Evolutionary conservation across 2,797 vertebrate genomes (phyloP), one percentile per base, ranked within the genome.

Genomic region (Clarias platycephalus): DNA sequence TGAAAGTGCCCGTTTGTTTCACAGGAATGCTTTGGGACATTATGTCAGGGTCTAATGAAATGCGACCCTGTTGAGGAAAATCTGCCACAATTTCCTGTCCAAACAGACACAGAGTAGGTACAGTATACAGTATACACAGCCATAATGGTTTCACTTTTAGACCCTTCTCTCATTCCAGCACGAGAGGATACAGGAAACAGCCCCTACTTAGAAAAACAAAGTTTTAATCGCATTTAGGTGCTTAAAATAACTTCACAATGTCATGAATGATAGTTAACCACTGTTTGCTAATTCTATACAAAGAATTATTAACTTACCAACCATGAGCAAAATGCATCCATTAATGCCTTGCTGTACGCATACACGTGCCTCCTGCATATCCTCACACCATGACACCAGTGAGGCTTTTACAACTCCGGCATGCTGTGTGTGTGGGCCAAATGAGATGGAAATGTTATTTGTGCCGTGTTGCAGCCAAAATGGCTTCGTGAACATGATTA

Each of bases 371-470:
- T 82, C 87, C 28, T 83, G 84, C 82, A 85, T 81, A 40, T 40
- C 31, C 22, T 78, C 57, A 24, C 57, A 37, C 55, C 10, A 62
- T 1, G 1, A 60, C 28, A 89, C 83, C 86, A 37, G 84, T 66
- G 37, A 89, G 88, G 72, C 80, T 88, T 91, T 88, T 84, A 85
- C 82, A 85, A 76, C 49, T n/a, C 55, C 57, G 31, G 64, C 31
- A 77, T 80, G 58, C 66, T 40, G 57, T 63, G 28, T 82, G 34
- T 81, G 1, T 72, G 80, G 75, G 66, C 63, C 86, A 86, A 86
- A 88, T 88, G 85, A 84, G 81, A 88, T 44, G 81, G 86, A 90
- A 88, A 89, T 83, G 62, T 57, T 87, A 81, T 88, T 88, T 88
- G 80, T 81, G 49, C 77, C 79, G 26, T 37, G 57, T 57, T 63